Evolutionary conservation across 2,113 vertebrate genomes (phyloP).

Genomic region (Guaruba guarouba): DNA sequence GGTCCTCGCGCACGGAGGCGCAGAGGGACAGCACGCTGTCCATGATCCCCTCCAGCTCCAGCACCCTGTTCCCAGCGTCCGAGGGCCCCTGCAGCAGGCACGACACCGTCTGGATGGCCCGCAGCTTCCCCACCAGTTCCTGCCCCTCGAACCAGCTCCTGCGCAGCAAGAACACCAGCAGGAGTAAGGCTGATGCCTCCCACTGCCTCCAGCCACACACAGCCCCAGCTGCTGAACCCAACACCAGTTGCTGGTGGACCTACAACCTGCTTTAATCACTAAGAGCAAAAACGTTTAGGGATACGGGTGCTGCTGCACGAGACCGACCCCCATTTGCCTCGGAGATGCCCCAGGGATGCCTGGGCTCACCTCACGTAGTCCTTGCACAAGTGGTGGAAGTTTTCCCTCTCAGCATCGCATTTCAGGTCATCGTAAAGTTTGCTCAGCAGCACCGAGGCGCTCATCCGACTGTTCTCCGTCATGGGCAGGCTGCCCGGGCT

Average conservation of each 20-base stretch:
- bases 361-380: conserved; percentile 85
- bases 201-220: rapidly evolving
- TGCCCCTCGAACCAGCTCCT: conserved; percentile 86
- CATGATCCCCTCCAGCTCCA: conserved; percentile 93
- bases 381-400: conserved; percentile 89
- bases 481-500: conserved; percentile 73
- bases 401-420: conserved; percentile 90
- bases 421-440: conserved; percentile 93
- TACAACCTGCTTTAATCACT: background rate
- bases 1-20: conserved; percentile 81
- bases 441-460: conserved; percentile 87
- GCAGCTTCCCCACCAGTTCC: conserved; percentile 81
- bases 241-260: background rate
- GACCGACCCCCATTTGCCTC: rapidly evolving
- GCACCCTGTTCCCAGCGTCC: conserved; percentile 87
- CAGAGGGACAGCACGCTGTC: conserved; percentile 89
- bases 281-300: background rate
- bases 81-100: conserved; percentile 94
- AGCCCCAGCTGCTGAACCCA: background rate
- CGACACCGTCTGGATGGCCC: conserved; percentile 90
- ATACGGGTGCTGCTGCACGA: background rate
- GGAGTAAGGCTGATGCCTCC: background rate
- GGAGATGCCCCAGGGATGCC: rapidly evolving
- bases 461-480: conserved; percentile 91
- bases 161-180: background rate